Conservation (phyloP, 64 coral and sea anemone genomes). For the Actinia equina region DNA sequence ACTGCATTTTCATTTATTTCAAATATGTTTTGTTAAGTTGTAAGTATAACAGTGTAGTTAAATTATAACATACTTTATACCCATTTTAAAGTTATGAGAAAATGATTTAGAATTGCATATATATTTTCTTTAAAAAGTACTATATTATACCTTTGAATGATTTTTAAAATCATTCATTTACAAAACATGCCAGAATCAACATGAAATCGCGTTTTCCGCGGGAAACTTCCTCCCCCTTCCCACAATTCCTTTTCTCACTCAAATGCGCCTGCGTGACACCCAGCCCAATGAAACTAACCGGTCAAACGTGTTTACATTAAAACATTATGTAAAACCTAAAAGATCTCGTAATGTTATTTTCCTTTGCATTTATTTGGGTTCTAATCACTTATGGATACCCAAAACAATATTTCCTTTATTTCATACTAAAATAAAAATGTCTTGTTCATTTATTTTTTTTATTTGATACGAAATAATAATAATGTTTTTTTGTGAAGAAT, state of each 20-base stretch:
- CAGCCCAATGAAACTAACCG: neutral
- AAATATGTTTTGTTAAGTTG: too few relatives aligned
- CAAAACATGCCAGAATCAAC: neutral
- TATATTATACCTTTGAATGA: too few relatives aligned
- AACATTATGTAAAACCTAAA: neutral
- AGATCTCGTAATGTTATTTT: neutral
- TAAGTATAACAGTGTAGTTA: too few relatives aligned
- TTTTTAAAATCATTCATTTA: too few relatives aligned
- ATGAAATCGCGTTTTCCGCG: neutral
- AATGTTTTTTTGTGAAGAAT: neutral
- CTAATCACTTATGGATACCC: neutral
- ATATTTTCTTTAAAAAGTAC: too few relatives aligned
- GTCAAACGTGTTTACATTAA: neutral
- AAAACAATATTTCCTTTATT: neutral
- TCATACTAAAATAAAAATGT: neutral
- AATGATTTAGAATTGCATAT: too few relatives aligned
- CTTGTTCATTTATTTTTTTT: neutral
- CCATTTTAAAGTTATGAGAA: too few relatives aligned
- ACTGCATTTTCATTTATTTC: too few relatives aligned
- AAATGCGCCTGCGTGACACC: constrained; percentile 28
- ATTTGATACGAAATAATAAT: neutral
- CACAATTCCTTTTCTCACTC: neutral
- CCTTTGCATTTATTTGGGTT: neutral
- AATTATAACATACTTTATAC: too few relatives aligned
- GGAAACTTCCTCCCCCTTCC: constrained; percentile 41